phyloP scores from a whole-genome alignment of 2,888 invertebrate genomes.

The Cephalotes varians region DNA sequence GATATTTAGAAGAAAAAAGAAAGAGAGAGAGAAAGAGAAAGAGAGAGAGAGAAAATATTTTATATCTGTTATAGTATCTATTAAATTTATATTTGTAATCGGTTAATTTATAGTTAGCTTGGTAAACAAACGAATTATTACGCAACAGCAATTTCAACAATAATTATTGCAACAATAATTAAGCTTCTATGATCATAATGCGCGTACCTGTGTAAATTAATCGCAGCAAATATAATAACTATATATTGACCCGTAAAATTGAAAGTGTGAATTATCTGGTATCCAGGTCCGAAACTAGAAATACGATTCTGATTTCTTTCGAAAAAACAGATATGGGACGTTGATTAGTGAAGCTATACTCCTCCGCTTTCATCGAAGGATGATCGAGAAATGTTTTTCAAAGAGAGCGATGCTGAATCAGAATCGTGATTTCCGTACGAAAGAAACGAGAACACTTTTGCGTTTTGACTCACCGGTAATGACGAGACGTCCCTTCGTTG shows the following conservation, averaged over 20 bases:
- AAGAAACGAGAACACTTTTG: conserved; percentile 74
- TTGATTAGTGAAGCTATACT: conserved; percentile 1
- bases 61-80: background rate
- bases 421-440: conserved; percentile 75
- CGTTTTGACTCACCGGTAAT: conserved; percentile 94
- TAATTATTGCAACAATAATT: no score
- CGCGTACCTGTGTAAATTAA: background rate
- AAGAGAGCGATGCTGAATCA: conserved; percentile 61
- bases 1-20: background rate
- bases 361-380: conserved; percentile 9
- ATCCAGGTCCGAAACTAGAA: conserved; percentile 70
- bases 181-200: background rate
- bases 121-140: background rate
- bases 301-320: conserved; percentile 72
- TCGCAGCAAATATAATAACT: background rate
- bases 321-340: background rate
- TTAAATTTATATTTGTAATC: conserved; percentile 1
- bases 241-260: background rate
- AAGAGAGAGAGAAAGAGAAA: background rate
- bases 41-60: background rate
- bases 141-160: background rate
- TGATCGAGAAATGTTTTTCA: conserved; percentile 19
- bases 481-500: conserved; percentile 96
- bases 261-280: background rate
- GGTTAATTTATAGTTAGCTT: conserved; percentile 1